These are phyloP conservation scores for Capricornis sumatraensis DNA, from an alignment of 2,113 vertebrate genomes.

Conservation along the genomic window DNA sequence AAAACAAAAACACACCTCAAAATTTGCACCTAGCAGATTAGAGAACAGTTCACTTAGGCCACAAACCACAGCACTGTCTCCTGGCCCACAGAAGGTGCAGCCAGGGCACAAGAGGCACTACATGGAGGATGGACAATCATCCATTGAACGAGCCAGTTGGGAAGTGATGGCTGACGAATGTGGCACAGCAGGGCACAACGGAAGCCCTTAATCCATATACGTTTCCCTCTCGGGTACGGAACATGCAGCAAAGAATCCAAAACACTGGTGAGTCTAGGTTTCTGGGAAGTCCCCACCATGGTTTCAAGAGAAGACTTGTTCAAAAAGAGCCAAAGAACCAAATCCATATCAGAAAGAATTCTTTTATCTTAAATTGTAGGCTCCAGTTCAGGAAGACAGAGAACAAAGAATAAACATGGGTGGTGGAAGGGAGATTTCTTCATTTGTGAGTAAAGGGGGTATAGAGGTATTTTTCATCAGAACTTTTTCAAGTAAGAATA, in stretches of 20 bases:
- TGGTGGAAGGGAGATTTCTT: accelerated
- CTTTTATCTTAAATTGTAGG: neutral
- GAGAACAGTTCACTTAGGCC: neutral
- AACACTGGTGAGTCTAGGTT: neutral
- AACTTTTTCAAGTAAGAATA: neutral
- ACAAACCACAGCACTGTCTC: neutral
- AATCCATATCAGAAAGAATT: neutral
- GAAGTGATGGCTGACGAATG: neutral
- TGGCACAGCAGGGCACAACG: neutral
- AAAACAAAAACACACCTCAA: neutral
- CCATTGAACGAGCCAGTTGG: neutral
- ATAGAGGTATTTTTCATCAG: neutral
- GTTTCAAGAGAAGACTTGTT: neutral
- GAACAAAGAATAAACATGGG: neutral
- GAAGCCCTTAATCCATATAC: neutral
- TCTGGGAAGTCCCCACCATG: neutral
- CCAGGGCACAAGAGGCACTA: neutral
- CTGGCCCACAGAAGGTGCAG: neutral
- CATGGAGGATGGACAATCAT: neutral
- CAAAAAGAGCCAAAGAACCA: neutral
- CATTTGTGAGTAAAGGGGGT: too few relatives aligned
- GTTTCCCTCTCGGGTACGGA: neutral
- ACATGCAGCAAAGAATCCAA: neutral
- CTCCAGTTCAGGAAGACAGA: neutral
- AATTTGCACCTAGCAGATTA: neutral